A percentile compares a stretch with the other conserved stretches of the same genome.
phyloP scores from a whole-genome alignment of 2,888 invertebrate species.

The Orthosia gracilis region DNA sequence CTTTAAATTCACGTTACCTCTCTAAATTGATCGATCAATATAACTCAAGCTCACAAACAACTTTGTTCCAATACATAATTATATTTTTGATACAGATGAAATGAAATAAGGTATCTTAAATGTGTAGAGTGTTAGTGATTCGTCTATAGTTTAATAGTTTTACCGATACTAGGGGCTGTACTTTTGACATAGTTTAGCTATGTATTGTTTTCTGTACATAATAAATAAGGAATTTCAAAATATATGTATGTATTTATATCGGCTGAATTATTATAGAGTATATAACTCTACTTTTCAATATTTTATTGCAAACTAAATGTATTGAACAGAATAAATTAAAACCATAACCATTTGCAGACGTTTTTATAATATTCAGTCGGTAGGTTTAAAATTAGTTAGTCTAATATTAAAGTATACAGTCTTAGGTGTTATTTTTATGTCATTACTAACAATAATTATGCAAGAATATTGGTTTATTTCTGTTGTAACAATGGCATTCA shows the following conservation, averaged over 20 bases:
- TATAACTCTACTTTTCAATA: slow-evolving; percentile 22
- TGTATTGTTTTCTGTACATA: slow-evolving; percentile 51
- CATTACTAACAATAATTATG: slow-evolving; percentile 21
- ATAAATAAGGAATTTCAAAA: slow-evolving; percentile 34
- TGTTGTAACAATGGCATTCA: slow-evolving; percentile 40
- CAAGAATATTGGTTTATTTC: slow-evolving; percentile 26
- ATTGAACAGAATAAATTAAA: slow-evolving; percentile 27
- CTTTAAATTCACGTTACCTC: too few relatives aligned
- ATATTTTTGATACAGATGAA: slow-evolving; percentile 65
- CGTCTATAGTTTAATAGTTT: slow-evolving; percentile 47
- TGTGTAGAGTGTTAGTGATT: slow-evolving; percentile 51
- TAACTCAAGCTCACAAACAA: slow-evolving; percentile 38
- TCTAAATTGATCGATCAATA: background rate
- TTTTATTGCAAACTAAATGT: slow-evolving; percentile 39
- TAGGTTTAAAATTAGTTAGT: slow-evolving; percentile 14
- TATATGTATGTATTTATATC: slow-evolving; percentile 33
- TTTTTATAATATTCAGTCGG: slow-evolving; percentile 10
- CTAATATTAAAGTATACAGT: slow-evolving; percentile 18
- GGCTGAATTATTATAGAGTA: slow-evolving; percentile 14
- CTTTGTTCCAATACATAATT: slow-evolving; percentile 55
- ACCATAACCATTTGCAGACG: slow-evolving; percentile 1
- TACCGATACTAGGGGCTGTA: slow-evolving; percentile 25
- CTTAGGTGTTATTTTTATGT: slow-evolving; percentile 26
- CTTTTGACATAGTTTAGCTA: slow-evolving; percentile 39
- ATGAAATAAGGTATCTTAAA: slow-evolving; percentile 44